These are phyloP conservation scores for Bombylius major DNA, from an alignment of 2,888 invertebrate genomes.

Conservation along the genomic window DNA sequence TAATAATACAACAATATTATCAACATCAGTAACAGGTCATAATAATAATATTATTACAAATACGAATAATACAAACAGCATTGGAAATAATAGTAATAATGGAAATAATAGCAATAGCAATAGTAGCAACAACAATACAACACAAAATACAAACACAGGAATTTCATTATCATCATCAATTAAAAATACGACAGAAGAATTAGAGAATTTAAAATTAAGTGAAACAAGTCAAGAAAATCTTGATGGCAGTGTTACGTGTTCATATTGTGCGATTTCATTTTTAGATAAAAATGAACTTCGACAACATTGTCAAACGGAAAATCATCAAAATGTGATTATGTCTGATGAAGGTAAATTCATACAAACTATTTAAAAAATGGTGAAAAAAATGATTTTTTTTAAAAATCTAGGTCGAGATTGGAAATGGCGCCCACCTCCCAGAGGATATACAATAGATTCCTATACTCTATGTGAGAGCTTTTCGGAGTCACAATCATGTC, in stretches of 20 bases:
- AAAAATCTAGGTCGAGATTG: conserved; percentile 41
- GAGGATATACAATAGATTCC: conserved; percentile 51
- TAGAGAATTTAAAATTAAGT: conserved; percentile 8
- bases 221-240: conserved; percentile 12
- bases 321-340: conserved; percentile 53
- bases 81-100: not conserved
- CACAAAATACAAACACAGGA: too few relatives aligned
- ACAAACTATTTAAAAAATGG: not conserved
- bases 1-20: not conserved
- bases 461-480: conserved; percentile 51
- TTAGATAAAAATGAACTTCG: conserved; percentile 41
- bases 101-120: conserved; percentile 6
- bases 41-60: conserved; percentile 8
- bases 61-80: too few relatives aligned
- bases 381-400: not conserved
- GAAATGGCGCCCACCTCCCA: conserved; percentile 55
- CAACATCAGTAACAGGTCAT: conserved; percentile 2
- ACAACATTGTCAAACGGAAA: conserved; percentile 47
- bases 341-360: conserved; percentile 46
- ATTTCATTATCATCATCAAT: not conserved
- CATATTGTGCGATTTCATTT: conserved; percentile 46
- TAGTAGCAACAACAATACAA: not conserved
- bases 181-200: not conserved
- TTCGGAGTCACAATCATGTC: conserved; percentile 44
- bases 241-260: conserved; percentile 36